These are phyloP conservation scores for Idris sp. DNA, from an alignment of 1,140 invertebrate species.

Conservation along the genomic window DNA sequence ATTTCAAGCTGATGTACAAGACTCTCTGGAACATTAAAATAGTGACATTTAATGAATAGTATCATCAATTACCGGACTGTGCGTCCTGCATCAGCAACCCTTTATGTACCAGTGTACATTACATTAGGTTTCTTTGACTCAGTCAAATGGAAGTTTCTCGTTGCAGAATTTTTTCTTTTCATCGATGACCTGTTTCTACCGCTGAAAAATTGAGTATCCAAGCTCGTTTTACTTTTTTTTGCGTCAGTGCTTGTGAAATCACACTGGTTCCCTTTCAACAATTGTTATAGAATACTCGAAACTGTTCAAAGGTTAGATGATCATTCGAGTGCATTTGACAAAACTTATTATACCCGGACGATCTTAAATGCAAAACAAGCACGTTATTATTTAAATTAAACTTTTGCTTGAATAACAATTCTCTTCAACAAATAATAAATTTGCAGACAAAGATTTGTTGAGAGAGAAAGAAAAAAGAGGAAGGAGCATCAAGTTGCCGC, in stretches of 20 bases:
- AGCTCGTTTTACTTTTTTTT: slow-evolving; percentile 2
- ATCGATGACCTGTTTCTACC: slow-evolving; percentile 50
- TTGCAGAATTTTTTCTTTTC: slow-evolving; percentile 47
- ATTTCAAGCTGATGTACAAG: slow-evolving; percentile 49
- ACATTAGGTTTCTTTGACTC: slow-evolving; percentile 58
- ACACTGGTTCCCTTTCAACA: slow-evolving; percentile 27
- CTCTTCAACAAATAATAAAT: too few species aligned
- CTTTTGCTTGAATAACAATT: slow-evolving; percentile 2
- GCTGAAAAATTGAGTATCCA: slow-evolving; percentile 50
- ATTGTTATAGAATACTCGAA: slow-evolving; percentile 54
- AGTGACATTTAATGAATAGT: slow-evolving; percentile 66
- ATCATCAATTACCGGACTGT: slow-evolving; percentile 63
- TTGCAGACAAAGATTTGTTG: too few species aligned
- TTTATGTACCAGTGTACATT: slow-evolving; percentile 45
- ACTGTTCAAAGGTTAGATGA: slow-evolving; percentile 55
- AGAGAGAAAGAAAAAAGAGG: too few species aligned
- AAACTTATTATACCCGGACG: slow-evolving; percentile 37
- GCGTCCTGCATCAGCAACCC: slow-evolving; percentile 41
- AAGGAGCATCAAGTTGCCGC: too few species aligned
- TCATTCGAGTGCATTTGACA: slow-evolving; percentile 41
- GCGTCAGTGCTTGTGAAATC: slow-evolving; percentile 25
- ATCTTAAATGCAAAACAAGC: slow-evolving; percentile 13
- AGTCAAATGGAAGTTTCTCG: slow-evolving; percentile 51
- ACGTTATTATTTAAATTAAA: slow-evolving; percentile 5
- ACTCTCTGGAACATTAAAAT: slow-evolving; percentile 59